These are phyloP conservation scores for Pterophyllum scalare DNA, from an alignment of 2,113 vertebrate species.

Conservation along the genomic window DNA sequence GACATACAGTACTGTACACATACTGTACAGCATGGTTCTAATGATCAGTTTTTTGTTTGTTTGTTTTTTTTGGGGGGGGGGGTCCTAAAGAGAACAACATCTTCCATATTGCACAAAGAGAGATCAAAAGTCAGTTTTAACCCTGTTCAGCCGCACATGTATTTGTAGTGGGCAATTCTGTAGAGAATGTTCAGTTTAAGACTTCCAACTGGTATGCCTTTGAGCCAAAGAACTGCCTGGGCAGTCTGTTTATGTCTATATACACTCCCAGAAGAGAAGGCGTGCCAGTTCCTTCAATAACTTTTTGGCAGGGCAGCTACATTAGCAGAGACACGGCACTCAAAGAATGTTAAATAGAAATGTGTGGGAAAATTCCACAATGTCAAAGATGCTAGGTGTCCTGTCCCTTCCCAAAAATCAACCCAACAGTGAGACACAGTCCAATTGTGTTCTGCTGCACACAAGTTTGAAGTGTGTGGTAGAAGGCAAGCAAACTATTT, in stretches of 20 bases:
- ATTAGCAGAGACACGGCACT: neutral
- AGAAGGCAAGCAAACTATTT: neutral
- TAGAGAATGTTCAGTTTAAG: neutral
- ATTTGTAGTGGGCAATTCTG: neutral
- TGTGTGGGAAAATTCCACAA: neutral
- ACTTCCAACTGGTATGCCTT: neutral
- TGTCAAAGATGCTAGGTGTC: neutral
- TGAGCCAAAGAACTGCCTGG: neutral
- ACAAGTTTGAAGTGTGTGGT: neutral
- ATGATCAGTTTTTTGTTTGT: neutral
- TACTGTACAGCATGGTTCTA: neutral
- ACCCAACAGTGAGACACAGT: neutral
- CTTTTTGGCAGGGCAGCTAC: neutral
- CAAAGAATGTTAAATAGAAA: neutral
- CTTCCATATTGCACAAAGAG: neutral
- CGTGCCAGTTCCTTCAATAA: neutral
- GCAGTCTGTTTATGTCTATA: neutral
- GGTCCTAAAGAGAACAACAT: neutral
- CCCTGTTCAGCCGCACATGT: neutral
- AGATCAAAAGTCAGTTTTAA: neutral
- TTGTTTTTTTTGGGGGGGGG: too few species aligned
- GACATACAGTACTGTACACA: neutral
- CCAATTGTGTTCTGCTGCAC: neutral
- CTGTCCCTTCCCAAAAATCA: neutral
- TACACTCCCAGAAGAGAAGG: neutral